These are phyloP conservation scores for Pluvianellus socialis DNA, from an alignment of 2,113 vertebrate genomes.

Conservation along the genomic window DNA sequence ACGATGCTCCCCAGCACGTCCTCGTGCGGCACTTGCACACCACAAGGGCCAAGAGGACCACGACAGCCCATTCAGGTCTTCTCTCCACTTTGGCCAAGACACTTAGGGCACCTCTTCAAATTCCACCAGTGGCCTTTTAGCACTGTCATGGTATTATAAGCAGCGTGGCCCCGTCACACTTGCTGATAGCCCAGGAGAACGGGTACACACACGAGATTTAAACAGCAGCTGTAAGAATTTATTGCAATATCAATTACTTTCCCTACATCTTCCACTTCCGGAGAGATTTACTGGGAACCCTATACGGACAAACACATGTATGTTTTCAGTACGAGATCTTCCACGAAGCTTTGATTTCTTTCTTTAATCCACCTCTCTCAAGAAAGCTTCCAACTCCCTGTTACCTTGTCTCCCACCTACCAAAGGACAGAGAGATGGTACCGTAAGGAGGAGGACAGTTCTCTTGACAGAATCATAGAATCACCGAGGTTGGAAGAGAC, in stretches of 20 bases:
- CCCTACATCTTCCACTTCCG: background rate
- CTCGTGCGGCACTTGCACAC: background rate
- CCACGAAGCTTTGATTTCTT: background rate
- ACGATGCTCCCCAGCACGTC: background rate
- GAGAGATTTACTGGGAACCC: background rate
- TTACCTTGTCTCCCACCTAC: background rate
- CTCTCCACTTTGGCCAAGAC: background rate
- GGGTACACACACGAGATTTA: background rate
- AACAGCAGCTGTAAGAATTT: background rate
- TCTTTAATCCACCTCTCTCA: background rate
- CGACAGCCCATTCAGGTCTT: accelerated
- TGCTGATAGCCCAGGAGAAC: background rate
- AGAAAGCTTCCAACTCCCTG: background rate
- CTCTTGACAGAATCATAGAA: too few relatives aligned
- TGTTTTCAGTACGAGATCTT: background rate
- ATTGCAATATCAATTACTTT: background rate
- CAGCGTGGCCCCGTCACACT: background rate
- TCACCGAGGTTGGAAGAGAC: too few relatives aligned
- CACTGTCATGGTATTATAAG: background rate
- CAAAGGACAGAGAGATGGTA: background rate
- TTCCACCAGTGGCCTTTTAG: background rate
- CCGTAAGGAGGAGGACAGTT: background rate
- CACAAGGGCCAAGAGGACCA: background rate
- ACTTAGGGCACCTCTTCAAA: background rate
- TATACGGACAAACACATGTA: background rate